Evolutionary conservation across 2,113 vertebrate species (phyloP).

Genomic region (Dasyurus viverrinus): DNA sequence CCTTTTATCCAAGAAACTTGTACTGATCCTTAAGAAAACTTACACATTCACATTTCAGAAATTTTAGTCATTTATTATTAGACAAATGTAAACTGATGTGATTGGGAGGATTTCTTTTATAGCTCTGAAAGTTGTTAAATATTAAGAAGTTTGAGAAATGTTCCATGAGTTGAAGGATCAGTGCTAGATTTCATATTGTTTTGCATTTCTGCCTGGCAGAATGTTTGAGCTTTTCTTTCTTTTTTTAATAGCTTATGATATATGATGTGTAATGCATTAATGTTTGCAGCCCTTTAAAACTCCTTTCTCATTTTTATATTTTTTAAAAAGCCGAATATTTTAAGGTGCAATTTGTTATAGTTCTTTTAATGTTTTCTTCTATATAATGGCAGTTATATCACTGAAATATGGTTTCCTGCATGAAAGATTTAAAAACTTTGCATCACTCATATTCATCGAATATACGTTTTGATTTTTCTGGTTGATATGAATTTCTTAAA

Average conservation of each 20-base stretch:
- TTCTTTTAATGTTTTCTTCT: constrained; percentile 55
- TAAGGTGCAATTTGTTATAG: constrained; percentile 48
- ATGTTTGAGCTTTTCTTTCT: constrained; percentile 76
- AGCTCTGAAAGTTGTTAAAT: constrained; percentile 37
- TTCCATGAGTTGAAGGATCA: constrained; percentile 80
- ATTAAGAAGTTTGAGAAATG: constrained; percentile 22
- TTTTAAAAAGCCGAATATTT: constrained; percentile 43
- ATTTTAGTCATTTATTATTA: constrained; percentile 27
- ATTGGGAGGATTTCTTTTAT: constrained; percentile 35
- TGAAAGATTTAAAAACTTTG: constrained; percentile 62
- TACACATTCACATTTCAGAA: constrained; percentile 45
- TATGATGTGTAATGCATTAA: constrained; percentile 62
- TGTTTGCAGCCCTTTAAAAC: constrained; percentile 65
- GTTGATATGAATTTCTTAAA: constrained; percentile 51
- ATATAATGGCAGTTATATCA: constrained; percentile 56
- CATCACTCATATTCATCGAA: constrained; percentile 49
- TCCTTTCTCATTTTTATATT: constrained; percentile 61
- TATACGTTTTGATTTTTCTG: constrained; percentile 56
- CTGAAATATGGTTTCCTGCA: constrained; percentile 73
- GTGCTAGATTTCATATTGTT: constrained; percentile 84
- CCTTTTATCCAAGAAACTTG: constrained; percentile 80
- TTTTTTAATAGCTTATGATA: constrained; percentile 72
- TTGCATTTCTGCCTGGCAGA: constrained; percentile 81
- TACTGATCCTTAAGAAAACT: constrained; percentile 82
- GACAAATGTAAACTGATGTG: background rate